Base-by-base conservation (phyloP, 2,888 invertebrate genomes). In the Rotaria macrura region DNA sequence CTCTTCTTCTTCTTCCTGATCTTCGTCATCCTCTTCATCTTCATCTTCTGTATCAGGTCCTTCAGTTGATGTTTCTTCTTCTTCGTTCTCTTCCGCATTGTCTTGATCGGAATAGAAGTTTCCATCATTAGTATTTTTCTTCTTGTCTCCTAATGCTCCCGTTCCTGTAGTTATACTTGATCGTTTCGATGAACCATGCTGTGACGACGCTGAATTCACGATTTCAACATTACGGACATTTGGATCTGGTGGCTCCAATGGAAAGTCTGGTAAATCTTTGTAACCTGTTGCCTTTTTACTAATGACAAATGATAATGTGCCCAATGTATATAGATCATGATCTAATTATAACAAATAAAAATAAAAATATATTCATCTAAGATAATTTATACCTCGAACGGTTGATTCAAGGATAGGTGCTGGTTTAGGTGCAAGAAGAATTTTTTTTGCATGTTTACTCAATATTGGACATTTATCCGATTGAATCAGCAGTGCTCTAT, bases 241-340 rank as follows among this genome's bases (percentile, higher is more conserved):
- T 0, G 94, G 92, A 89, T 95, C 95, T 0, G 95, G 94, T 0
- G 95, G 93, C 12, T 92, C 92, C 84, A 93, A 93, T 0, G 98
- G 97, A 90, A 95, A 95, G 2, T 93, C 90, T 0, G 97, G 96
- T 88, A 99, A 92, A 87, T 96, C 93, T 87, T 95, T 94, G 92
- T 99, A 99, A 9, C 96, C 97, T 57, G 92, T 93, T 1, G 96
- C 95, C 86, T 94, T 93, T 88, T 93, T 92, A 89, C 97, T 96
- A 87, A 98, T 93, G 90, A 96, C 95, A 92, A 97, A 97, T 0
- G 98, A 97, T 85, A 99, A 92, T 0, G 97, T 95, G 4, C 98
- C 97, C 89, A 99, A 92, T 88, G 97, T 97, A 91, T 94, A 96
- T 89, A 94, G 94, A 90, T 95, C 95, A 65, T 95, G 93, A 89